These are phyloP conservation scores for Arctia plantaginis DNA, from an alignment of 2,888 invertebrate species.

Conservation along the genomic window DNA sequence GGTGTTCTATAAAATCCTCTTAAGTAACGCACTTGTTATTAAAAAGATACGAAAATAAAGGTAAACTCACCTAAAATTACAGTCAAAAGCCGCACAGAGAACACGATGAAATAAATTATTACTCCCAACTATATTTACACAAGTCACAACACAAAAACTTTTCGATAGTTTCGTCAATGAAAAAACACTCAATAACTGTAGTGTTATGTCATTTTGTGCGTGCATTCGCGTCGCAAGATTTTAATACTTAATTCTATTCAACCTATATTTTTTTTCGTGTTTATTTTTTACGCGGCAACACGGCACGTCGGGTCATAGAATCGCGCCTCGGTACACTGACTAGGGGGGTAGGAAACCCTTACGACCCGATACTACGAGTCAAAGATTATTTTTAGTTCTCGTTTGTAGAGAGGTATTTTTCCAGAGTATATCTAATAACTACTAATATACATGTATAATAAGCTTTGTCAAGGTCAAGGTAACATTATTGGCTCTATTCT, in stretches of 20 bases:
- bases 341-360: slow-evolving; percentile 75
- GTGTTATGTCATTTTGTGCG: slow-evolving; percentile 32
- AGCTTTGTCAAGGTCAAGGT: too few relatives aligned
- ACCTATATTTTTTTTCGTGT: slow-evolving; percentile 75
- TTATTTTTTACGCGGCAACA: slow-evolving; percentile 56
- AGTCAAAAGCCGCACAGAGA: slow-evolving; percentile 46
- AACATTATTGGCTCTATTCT: too few relatives aligned
- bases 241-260: slow-evolving; percentile 43
- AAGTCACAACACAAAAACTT: slow-evolving; percentile 58
- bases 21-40: neutral
- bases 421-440: neutral
- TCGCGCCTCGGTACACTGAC: slow-evolving; percentile 69
- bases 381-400: slow-evolving; percentile 58
- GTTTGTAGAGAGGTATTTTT: slow-evolving; percentile 34
- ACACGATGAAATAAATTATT: slow-evolving; percentile 43
- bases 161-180: slow-evolving; percentile 23
- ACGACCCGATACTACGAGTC: slow-evolving; percentile 76
- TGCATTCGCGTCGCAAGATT: slow-evolving; percentile 37
- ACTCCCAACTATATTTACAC: slow-evolving; percentile 48
- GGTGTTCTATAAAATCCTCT: neutral
- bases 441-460: neutral
- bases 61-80: slow-evolving; percentile 62
- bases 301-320: slow-evolving; percentile 52
- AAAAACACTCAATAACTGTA: slow-evolving; percentile 26
- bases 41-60: slow-evolving; percentile 2